A percentile compares a stretch with the other conserved stretches of the same genome.
Evolutionary conservation across 2,888 invertebrate genomes (phyloP).

Genomic region (Salpingus planirostris): DNA sequence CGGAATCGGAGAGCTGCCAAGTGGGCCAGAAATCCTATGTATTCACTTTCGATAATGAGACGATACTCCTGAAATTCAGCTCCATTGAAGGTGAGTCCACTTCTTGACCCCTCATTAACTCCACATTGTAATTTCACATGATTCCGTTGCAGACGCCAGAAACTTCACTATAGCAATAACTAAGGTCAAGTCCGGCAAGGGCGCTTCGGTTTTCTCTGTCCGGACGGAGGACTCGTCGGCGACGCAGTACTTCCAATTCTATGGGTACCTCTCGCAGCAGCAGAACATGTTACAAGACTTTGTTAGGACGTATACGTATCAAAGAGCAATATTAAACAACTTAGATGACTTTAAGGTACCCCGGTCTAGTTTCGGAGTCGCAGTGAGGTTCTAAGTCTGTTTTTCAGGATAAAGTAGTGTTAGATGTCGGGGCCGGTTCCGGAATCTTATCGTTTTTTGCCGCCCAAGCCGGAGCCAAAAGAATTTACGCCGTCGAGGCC

Average conservation of each 20-base stretch:
- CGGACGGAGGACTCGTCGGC: slow-evolving; percentile 98
- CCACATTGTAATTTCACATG: slow-evolving; percentile 1
- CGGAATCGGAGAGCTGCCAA: slow-evolving; percentile 61
- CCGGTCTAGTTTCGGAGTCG: no score
- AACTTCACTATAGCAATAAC: slow-evolving; percentile 65
- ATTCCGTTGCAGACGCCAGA: slow-evolving; percentile 52
- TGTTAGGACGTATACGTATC: slow-evolving; percentile 96
- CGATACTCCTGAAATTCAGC: slow-evolving; percentile 60
- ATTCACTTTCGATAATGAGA: slow-evolving; percentile 64
- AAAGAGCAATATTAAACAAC: slow-evolving; percentile 92
- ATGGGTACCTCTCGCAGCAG: slow-evolving; percentile 97
- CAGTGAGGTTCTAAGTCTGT: neutral
- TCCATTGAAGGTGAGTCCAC: slow-evolving; percentile 45
- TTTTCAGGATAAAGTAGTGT: slow-evolving; percentile 69
- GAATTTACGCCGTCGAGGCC: slow-evolving; percentile 98
- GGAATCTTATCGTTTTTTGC: slow-evolving; percentile 98
- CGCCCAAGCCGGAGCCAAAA: slow-evolving; percentile 91
- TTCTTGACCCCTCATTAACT: slow-evolving; percentile 1
- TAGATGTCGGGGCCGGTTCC: slow-evolving; percentile 98
- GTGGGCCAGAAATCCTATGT: slow-evolving; percentile 62
- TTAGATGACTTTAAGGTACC: slow-evolving; percentile 74
- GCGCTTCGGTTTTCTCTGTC: slow-evolving; percentile 81
- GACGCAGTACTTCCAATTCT: slow-evolving; percentile 98
- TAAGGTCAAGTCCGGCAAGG: slow-evolving; percentile 64
- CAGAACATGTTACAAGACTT: slow-evolving; percentile 99